These are phyloP conservation scores for Spialia ferax DNA, from an alignment of 2,888 invertebrate species.

Conservation along the genomic window DNA sequence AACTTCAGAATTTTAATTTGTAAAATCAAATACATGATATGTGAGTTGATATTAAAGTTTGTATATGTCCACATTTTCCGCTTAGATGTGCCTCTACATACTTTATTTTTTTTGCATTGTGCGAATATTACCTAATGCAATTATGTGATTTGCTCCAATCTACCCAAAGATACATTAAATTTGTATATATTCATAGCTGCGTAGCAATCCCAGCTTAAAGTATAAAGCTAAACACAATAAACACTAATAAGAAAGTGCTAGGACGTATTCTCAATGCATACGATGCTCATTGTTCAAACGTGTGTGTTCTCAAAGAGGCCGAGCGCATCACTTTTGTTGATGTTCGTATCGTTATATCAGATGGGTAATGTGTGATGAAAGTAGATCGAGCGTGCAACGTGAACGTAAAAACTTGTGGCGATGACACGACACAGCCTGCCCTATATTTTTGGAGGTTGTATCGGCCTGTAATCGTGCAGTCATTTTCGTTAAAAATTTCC, in stretches of 20 bases:
- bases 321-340: slow-evolving; percentile 17
- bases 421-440: slow-evolving; percentile 24
- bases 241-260: not conserved
- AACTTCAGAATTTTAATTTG: too few species aligned
- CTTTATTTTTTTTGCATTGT: too few species aligned
- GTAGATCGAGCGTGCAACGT: slow-evolving; percentile 29
- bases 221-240: too few species aligned
- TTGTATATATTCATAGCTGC: too few species aligned
- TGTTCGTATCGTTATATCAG: slow-evolving; percentile 22
- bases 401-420: slow-evolving; percentile 24
- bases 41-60: too few species aligned
- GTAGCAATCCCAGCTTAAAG: too few species aligned
- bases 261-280: not conserved
- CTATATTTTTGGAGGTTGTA: slow-evolving; percentile 20
- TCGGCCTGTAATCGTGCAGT: slow-evolving; percentile 17
- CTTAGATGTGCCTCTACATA: too few species aligned
- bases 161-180: too few species aligned
- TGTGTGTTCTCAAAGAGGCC: slow-evolving; percentile 1
- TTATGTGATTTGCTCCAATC: too few species aligned
- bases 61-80: too few species aligned
- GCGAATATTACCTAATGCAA: too few species aligned
- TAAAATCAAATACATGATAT: too few species aligned
- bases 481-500: slow-evolving; percentile 20
- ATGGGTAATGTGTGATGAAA: slow-evolving; percentile 4
- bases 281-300: not conserved